phyloP scores from a whole-genome alignment of 2,888 invertebrate genomes.

The Phengaris arion region DNA sequence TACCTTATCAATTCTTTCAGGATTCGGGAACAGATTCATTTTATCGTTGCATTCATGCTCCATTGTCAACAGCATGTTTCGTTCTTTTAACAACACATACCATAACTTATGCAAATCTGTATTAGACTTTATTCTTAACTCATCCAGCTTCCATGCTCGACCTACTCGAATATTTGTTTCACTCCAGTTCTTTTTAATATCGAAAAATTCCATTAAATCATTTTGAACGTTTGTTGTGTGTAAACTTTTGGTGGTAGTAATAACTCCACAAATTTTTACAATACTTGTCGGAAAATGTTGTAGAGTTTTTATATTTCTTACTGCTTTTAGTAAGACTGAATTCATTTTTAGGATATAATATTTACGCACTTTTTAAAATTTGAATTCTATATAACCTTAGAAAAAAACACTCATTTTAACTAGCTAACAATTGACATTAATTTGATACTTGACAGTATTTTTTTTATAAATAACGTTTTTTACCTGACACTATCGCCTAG shows the following conservation, averaged over 20 bases:
- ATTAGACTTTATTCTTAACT: slow-evolving; percentile 96
- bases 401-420: background rate
- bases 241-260: slow-evolving; percentile 39
- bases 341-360: slow-evolving; percentile 4
- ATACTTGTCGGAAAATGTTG: slow-evolving; percentile 44
- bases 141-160: slow-evolving; percentile 92
- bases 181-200: slow-evolving; percentile 90
- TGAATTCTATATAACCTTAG: background rate
- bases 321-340: slow-evolving; percentile 10
- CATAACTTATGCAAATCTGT: slow-evolving; percentile 97
- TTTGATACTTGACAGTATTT: background rate
- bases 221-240: slow-evolving; percentile 61
- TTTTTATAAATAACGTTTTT: no score
- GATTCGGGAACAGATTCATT: slow-evolving; percentile 88
- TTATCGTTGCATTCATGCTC: slow-evolving; percentile 87
- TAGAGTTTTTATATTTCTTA: background rate
- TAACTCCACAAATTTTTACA: slow-evolving; percentile 40
- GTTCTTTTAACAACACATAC: slow-evolving; percentile 94
- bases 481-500: no score
- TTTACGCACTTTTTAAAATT: background rate
- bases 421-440: background rate
- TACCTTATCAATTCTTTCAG: slow-evolving; percentile 96
- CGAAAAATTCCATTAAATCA: slow-evolving; percentile 93
- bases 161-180: slow-evolving; percentile 87
- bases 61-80: slow-evolving; percentile 98